A percentile compares a stretch with the other conserved stretches of the same genome.
Conservation (phyloP, 2,113 vertebrate species). For the Chelonoidis abingdonii region DNA sequence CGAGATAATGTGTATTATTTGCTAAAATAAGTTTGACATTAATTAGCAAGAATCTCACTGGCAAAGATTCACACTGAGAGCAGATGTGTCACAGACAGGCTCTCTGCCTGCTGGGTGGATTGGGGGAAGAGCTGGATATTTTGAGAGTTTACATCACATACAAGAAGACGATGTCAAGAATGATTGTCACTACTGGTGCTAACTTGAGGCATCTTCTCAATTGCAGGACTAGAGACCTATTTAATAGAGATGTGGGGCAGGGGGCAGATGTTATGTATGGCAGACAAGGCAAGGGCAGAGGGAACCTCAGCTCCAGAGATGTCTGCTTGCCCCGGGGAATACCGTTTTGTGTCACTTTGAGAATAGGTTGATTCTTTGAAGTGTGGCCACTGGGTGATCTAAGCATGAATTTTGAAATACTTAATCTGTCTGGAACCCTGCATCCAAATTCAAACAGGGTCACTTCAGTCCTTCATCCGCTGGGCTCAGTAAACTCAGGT, state of each 20-base stretch:
- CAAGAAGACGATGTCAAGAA: conserved; percentile 51
- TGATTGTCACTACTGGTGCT: background rate
- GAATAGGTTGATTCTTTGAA: background rate
- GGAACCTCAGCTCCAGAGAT: rapidly evolving
- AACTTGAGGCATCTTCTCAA: background rate
- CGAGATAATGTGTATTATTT: conserved; percentile 66
- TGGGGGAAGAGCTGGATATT: conserved; percentile 3
- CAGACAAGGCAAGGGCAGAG: background rate
- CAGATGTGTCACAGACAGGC: conserved; percentile 54
- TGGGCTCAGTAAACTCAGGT: conserved; percentile 67
- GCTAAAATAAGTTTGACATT: conserved; percentile 74
- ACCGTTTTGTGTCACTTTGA: rapidly evolving
- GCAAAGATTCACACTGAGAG: conserved; percentile 46
- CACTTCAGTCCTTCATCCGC: conserved; percentile 66
- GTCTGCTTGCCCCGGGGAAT: rapidly evolving
- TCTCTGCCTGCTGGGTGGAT: conserved; percentile 46
- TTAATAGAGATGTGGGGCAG: conserved; percentile 10
- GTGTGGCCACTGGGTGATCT: conserved; percentile 29
- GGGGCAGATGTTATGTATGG: conserved; percentile 14
- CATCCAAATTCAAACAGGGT: conserved; percentile 56
- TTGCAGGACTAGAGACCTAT: background rate
- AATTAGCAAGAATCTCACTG: conserved; percentile 69
- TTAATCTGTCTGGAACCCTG: conserved; percentile 42
- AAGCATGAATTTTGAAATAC: background rate
- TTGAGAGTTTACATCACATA: background rate